These are phyloP conservation scores for Lordiphosa clarofinis DNA, from an alignment of 1,140 invertebrate species.

Conservation along the genomic window DNA sequence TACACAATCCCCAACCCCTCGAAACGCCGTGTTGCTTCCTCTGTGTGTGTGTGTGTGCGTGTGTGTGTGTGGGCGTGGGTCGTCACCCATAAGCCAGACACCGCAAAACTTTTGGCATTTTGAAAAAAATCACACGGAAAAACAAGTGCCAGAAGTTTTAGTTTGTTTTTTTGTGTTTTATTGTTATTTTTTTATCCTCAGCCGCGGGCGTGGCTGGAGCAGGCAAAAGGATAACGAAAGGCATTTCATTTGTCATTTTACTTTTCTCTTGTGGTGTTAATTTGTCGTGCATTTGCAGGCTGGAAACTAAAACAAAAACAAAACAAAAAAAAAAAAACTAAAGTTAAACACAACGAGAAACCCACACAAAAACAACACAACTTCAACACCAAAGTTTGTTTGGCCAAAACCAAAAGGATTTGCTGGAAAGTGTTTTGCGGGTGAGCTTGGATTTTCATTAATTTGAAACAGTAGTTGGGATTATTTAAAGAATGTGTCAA, in stretches of 20 bases:
- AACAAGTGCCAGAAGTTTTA: constrained; percentile 41
- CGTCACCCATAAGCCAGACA: constrained; percentile 5
- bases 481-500: too few relatives aligned
- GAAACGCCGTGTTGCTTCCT: constrained; percentile 5
- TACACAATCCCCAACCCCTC: background rate
- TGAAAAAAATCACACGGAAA: constrained; percentile 42
- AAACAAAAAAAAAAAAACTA: constrained; percentile 13
- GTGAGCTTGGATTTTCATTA: constrained; percentile 21
- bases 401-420: constrained; percentile 34
- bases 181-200: constrained; percentile 10
- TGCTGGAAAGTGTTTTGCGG: constrained; percentile 19
- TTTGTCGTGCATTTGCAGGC: constrained; percentile 67
- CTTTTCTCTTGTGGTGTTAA: constrained; percentile 44
- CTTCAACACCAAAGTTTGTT: constrained; percentile 15
- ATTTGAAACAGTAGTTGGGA: too few relatives aligned
- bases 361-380: background rate
- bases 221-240: constrained; percentile 35
- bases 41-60: too few relatives aligned
- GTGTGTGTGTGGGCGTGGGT: constrained; percentile 6
- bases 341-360: constrained; percentile 1
- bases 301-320: constrained; percentile 25
- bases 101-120: constrained; percentile 14
- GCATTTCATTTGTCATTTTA: constrained; percentile 45
- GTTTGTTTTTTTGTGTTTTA: background rate
- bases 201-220: constrained; percentile 65